Evolutionary conservation across 2,888 invertebrate species (phyloP).

Genomic region (Exocentrus adspersus): DNA sequence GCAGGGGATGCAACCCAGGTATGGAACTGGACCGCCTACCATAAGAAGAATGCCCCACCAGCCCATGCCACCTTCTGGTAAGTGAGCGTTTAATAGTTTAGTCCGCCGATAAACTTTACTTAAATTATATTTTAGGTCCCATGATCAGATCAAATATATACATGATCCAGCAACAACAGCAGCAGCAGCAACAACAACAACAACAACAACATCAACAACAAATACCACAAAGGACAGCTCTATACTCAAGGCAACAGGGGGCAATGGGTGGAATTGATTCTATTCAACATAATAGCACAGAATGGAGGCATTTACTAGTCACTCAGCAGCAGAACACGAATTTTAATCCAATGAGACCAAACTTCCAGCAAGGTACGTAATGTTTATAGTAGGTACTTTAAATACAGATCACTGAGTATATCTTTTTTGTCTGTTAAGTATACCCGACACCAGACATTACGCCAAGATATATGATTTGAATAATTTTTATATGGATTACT

Average conservation of each 20-base stretch:
- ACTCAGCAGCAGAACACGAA: constrained; percentile 64
- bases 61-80: constrained; percentile 76
- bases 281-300: constrained; percentile 66
- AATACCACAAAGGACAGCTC: constrained; percentile 61
- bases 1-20: constrained; percentile 59
- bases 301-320: constrained; percentile 75
- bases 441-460: too few species aligned
- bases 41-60: constrained; percentile 77
- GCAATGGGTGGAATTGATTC: constrained; percentile 65
- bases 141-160: constrained; percentile 75
- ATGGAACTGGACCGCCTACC: constrained; percentile 64
- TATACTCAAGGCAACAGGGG: constrained; percentile 67
- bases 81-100: too few species aligned
- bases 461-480: too few species aligned
- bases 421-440: too few species aligned
- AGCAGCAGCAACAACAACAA: constrained; percentile 65
- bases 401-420: too few species aligned
- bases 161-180: constrained; percentile 69
- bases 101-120: too few species aligned
- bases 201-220: constrained; percentile 65
- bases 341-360: constrained; percentile 65
- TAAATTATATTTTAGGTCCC: constrained; percentile 63
- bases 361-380: constrained; percentile 67
- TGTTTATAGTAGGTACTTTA: too few species aligned
- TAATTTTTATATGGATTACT: too few species aligned